These are phyloP conservation scores for Rhegmatorhina hoffmannsi DNA, from an alignment of 2,113 vertebrate genomes.

Conservation along the genomic window DNA sequence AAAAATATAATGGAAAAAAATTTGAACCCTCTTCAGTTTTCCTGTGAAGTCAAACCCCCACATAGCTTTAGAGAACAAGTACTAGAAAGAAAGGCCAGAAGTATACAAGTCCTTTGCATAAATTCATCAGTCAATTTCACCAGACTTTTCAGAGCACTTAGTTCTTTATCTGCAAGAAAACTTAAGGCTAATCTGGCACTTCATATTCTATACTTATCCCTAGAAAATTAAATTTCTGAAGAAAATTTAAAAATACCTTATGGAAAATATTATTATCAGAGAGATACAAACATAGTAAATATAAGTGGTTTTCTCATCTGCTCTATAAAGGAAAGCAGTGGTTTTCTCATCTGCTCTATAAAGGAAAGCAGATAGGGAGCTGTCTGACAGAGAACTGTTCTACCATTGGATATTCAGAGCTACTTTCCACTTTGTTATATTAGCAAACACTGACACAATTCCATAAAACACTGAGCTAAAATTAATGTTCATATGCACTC, in stretches of 20 bases:
- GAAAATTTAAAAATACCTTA: not conserved
- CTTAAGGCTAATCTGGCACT: not conserved
- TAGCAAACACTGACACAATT: not conserved
- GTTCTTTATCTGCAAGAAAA: not conserved
- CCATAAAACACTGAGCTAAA: not conserved
- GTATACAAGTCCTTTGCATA: not conserved
- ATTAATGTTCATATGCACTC: not conserved
- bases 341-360: not conserved
- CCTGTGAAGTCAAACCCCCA: not conserved
- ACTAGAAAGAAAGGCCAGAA: not conserved
- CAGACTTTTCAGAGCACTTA: not conserved
- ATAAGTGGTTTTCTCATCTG: not conserved
- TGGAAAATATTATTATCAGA: not conserved
- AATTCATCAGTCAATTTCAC: not conserved
- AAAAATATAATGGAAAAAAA: too few relatives aligned
- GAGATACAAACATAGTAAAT: not conserved
- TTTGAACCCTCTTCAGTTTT: not conserved
- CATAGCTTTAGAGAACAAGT: not conserved
- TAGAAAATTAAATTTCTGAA: constrained; percentile 4
- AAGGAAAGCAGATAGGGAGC: not conserved
- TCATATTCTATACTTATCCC: not conserved
- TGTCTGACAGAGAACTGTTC: not conserved
- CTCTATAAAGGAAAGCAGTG: not conserved
- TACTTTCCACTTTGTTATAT: not conserved
- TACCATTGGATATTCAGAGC: not conserved